A percentile compares a stretch with the other conserved stretches of the same genome.
phyloP scores from a whole-genome alignment of 92 coral and sea anemone genomes.

The Heliopora coerulea region DNA sequence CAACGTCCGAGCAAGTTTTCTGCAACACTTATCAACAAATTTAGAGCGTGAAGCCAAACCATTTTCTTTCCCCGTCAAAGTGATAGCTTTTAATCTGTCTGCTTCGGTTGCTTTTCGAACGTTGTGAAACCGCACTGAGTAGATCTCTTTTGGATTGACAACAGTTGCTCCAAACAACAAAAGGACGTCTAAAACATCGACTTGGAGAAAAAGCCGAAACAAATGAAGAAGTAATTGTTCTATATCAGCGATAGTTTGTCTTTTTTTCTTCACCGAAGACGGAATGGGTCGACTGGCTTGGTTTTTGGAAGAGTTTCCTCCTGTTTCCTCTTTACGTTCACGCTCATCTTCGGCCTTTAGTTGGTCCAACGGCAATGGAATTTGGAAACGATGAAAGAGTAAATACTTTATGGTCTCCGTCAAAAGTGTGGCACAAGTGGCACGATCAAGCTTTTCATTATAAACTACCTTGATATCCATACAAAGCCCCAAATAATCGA shows the following conservation, averaged over 20 bases:
- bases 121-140: conserved; percentile 56
- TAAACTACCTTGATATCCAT: conserved; percentile 55
- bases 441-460: conserved; percentile 43
- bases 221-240: conserved; percentile 66
- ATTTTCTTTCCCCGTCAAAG: conserved; percentile 15
- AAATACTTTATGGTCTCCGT: conserved; percentile 78
- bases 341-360: conserved; percentile 52
- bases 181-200: conserved; percentile 59
- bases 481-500: not conserved
- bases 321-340: conserved; percentile 28
- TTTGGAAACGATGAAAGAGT: conserved; percentile 83
- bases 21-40: conserved; percentile 57
- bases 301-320: conserved; percentile 22
- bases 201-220: conserved; percentile 45
- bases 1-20: conserved; percentile 74
- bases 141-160: conserved; percentile 90
- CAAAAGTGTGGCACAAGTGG: conserved; percentile 53
- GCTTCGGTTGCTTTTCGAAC: conserved; percentile 20
- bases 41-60: conserved; percentile 38
- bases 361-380: conserved; percentile 86
- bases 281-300: conserved; percentile 30
- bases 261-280: conserved; percentile 22
- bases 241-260: conserved; percentile 46
- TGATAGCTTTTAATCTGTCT: conserved; percentile 14
- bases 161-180: conserved; percentile 83